Evolutionary conservation across 92 coral and sea anemone genomes (phyloP), one percentile per base, ranked within the genome.

Genomic region (Actinernus sp.): DNA sequence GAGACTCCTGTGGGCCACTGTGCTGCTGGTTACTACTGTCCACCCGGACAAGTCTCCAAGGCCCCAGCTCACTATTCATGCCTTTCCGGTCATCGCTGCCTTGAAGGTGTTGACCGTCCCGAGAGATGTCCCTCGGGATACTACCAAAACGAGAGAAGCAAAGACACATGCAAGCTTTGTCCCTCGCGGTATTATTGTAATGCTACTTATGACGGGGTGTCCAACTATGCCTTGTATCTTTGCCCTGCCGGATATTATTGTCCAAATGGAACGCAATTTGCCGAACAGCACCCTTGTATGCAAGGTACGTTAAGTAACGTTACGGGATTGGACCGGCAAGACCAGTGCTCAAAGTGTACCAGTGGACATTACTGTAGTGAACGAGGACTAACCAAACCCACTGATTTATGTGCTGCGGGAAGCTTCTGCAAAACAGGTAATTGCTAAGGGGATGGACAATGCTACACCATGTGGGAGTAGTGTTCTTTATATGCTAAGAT

Each of bases 361-460:
- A 89, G 93, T 19, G 85, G 91, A 3, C 80, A 55, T 67, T 94
- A 91, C 64, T 94, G 98, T 87, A 97, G 98, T 26, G 89, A 91
- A 14, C 65, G 68, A 47, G 98, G 98, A 1, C 79, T 87, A 21
- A 86, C 95, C 18, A 46, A 86, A 54, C 97, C 98, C 3, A 51
- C 37, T 24, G 89, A 93, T 9, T 62, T 84, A 10, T 94, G 98
- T 56, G 84, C 91, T 41, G 72, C 93, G 29, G 98, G 98, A 14
- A 87, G 34, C 82, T 94, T 30, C 62, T 94, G 98, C 55, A 87
- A 78, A 64, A 53, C 50, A 73, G 98, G 98, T 94, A 71, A 41
- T 55, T 0, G 58, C 26, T 23, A 38, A 26, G 13, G 22, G n/a
- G 20, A 1, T 26, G 14, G 13, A 6, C 0, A 10, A 8, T 57